Conservation (phyloP, 2,113 vertebrate genomes). For the Erythrocebus patas region DNA sequence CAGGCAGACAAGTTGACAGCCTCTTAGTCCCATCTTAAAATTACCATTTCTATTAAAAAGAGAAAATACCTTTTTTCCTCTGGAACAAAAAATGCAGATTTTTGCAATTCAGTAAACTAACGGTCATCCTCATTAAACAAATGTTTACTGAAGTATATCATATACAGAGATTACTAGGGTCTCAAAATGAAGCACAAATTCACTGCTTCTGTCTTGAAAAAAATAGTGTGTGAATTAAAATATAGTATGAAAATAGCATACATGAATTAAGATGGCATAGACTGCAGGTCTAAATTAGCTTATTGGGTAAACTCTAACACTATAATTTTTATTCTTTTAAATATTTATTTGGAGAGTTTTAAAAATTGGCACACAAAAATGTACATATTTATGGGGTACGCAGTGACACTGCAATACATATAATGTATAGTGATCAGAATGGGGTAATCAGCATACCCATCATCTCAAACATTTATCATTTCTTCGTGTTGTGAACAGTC, state of each 20-base stretch:
- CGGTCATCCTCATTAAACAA: neutral
- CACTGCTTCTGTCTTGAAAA: neutral
- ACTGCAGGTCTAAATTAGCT: neutral
- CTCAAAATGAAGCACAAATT: neutral
- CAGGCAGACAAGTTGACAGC: neutral
- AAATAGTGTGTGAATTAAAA: neutral
- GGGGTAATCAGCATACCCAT: neutral
- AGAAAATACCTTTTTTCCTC: neutral
- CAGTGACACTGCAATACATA: neutral
- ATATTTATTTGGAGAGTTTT: no score
- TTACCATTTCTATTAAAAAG: neutral
- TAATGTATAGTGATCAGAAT: neutral
- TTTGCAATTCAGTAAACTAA: neutral
- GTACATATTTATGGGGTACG: neutral
- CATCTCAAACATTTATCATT: neutral
- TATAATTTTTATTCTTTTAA: neutral
- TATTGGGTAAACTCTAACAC: neutral
- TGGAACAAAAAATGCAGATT: neutral
- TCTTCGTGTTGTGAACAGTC: neutral
- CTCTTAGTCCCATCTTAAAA: neutral
- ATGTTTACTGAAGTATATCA: neutral
- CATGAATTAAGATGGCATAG: neutral
- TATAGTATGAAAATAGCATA: neutral
- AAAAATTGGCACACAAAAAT: neutral
- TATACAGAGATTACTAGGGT: neutral